Evolutionary conservation across 2,113 vertebrate genomes (phyloP).

Genomic region (Ovis canadensis): DNA sequence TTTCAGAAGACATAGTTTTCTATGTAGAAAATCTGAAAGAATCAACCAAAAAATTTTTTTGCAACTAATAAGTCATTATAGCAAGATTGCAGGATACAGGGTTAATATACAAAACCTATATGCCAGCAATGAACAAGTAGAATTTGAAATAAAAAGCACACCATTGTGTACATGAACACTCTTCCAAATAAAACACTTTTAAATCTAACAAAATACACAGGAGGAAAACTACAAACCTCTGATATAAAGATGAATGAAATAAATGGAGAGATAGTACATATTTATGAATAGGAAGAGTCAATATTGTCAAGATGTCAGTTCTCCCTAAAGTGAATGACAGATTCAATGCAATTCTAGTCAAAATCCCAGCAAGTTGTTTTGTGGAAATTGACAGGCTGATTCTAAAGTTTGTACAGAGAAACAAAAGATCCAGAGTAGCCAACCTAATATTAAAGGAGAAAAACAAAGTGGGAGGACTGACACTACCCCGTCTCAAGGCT

Average conservation of each 20-base stretch:
- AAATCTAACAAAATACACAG: neutral
- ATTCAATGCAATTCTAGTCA: neutral
- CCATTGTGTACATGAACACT: neutral
- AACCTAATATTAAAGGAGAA: neutral
- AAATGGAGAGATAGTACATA: neutral
- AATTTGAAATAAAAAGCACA: neutral
- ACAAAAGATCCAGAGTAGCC: neutral
- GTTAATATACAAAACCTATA: neutral
- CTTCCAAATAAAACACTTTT: neutral
- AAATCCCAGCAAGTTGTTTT: neutral
- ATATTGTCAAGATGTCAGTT: neutral
- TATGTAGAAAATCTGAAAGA: neutral
- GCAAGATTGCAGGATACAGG: neutral
- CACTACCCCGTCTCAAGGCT: too few relatives aligned
- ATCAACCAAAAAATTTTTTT: neutral
- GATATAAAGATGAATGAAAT: neutral
- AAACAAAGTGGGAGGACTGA: neutral
- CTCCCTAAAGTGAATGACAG: neutral
- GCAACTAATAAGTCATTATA: neutral
- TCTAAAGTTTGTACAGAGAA: neutral
- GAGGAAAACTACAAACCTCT: neutral
- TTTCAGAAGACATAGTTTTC: neutral
- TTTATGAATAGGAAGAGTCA: neutral
- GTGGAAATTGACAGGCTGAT: neutral
- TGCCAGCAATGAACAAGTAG: neutral